phyloP scores from a whole-genome alignment of 2,797 vertebrate species.

The Podargus strigoides region DNA sequence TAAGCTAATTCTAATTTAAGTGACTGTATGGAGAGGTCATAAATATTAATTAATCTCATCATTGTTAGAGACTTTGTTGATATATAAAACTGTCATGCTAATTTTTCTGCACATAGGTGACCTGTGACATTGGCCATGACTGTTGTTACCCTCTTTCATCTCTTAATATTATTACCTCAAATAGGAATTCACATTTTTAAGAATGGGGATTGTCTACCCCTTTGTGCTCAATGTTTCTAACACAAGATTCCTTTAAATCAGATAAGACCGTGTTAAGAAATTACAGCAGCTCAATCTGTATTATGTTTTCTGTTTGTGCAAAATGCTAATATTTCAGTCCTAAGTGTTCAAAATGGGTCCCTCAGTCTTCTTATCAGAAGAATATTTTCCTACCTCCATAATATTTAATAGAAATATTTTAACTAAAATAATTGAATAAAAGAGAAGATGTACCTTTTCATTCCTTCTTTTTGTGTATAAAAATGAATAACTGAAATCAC shows the following conservation, averaged over 20 bases:
- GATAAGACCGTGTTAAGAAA: background rate
- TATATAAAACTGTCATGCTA: background rate
- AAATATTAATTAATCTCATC: background rate
- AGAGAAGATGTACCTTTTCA: background rate
- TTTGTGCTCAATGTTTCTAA: background rate
- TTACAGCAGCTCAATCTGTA: background rate
- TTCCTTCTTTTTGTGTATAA: background rate
- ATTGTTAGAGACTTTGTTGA: background rate
- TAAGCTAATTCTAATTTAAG: background rate
- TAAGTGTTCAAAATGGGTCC: background rate
- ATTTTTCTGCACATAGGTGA: background rate
- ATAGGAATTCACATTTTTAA: background rate
- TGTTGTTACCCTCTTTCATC: background rate
- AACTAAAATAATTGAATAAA: background rate
- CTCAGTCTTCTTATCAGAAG: background rate
- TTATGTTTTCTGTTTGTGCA: background rate
- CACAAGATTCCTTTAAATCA: background rate
- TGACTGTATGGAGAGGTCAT: background rate
- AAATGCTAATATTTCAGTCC: background rate
- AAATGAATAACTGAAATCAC: background rate
- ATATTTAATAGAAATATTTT: background rate
- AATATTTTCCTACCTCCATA: background rate
- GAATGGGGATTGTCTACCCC: rapidly evolving
- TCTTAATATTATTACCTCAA: background rate
- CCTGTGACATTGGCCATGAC: background rate